Evolutionary conservation across 2,888 invertebrate species (phyloP).

Genomic region (Octodonta nipae): DNA sequence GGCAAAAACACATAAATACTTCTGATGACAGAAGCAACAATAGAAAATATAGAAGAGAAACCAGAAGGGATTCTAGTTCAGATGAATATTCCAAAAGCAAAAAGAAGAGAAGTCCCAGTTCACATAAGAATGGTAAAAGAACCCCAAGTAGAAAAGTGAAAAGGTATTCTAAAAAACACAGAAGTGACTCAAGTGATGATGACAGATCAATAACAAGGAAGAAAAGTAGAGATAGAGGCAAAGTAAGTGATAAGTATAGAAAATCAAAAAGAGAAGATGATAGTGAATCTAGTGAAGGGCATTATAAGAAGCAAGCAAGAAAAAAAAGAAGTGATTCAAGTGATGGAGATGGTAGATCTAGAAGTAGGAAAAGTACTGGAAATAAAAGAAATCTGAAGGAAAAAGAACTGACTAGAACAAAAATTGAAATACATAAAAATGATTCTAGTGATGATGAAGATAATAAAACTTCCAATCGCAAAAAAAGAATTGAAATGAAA

Average conservation of each 20-base stretch:
- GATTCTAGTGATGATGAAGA: constrained; percentile 1
- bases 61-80: too few relatives aligned
- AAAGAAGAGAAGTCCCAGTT: too few relatives aligned
- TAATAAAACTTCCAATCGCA: background rate
- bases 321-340: background rate
- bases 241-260: constrained; percentile 1
- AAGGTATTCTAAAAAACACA: too few relatives aligned
- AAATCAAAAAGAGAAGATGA: constrained; percentile 7
- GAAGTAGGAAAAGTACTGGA: constrained; percentile 2
- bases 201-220: too few relatives aligned
- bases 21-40: too few relatives aligned
- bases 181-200: too few relatives aligned
- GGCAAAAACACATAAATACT: too few relatives aligned
- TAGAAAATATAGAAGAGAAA: too few relatives aligned
- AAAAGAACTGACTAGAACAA: background rate
- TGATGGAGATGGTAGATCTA: constrained; percentile 1
- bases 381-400: background rate
- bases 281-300: constrained; percentile 3
- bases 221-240: background rate
- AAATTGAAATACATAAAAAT: background rate
- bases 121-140: too few relatives aligned
- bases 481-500: background rate
- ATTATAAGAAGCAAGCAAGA: constrained; percentile 4
- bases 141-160: too few relatives aligned
- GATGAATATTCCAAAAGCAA: too few relatives aligned